Evolutionary conservation across 2,888 invertebrate genomes (phyloP), one percentile per base, ranked within the genome.

Genomic region (Ferdinandea cuprea): DNA sequence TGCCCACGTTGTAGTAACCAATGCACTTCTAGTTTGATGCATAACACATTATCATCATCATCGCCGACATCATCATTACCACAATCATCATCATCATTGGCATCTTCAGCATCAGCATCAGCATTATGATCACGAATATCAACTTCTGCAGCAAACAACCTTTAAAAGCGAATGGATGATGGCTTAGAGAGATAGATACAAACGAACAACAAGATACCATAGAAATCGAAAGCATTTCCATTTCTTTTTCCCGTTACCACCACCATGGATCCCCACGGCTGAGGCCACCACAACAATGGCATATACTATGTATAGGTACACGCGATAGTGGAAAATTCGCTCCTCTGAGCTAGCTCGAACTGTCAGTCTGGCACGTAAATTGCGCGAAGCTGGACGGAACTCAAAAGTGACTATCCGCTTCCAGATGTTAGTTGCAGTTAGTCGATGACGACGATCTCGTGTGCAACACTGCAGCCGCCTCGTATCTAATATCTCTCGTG

Each of bases 151-250:
- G 48, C 52, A 66, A 83, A 83, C 83, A 78, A 83, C 83, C 83
- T 83, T 73, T 83, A 68, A 72, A 72, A 78, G 73, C 78, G 66
- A 72, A 72, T 68, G 66, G 59, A 46, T 40, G 59, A 46, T 40
- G 35, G 37, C 28, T 35, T 3, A 40, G 19, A 58, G 63, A 44
- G 58, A 63, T 19, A 61, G 28, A 73, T 19, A 48, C 42, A 11
- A 44, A 15, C 40, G 9, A 11, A 37, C 42, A 17, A 48, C 46
- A 32, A 73, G 72, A 78, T 84, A 52, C 79, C 83, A 84, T 79
- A 84, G 83, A 84, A 84, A 84, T 74, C 83, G 83, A 84, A 84
- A 84, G 83, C 79, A 84, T 78, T 84, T 78, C 73, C 79, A 72
- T 79, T 78, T 84, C 73, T 79, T 84, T 79, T 77, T 78, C 73